Conservation (phyloP, 2,797 vertebrate genomes). For the Manis pentadactyla region DNA sequence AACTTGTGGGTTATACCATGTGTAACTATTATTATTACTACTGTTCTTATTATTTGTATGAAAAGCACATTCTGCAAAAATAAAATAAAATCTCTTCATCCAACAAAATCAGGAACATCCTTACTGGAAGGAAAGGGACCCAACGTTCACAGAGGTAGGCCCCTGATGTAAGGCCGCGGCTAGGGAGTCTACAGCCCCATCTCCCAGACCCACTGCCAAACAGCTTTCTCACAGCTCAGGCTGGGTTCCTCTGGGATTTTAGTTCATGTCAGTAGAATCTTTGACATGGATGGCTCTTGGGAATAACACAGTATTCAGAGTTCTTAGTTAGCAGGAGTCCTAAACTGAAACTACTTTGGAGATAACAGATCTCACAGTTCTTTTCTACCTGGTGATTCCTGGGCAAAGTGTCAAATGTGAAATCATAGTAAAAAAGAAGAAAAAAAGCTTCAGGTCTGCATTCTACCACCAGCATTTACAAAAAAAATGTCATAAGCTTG, state of each 20-base stretch:
- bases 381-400: slow-evolving; percentile 34
- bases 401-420: background rate
- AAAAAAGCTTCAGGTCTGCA: background rate
- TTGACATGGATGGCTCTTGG: background rate
- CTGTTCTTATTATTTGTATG: background rate
- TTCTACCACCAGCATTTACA: background rate
- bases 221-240: background rate
- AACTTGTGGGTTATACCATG: background rate
- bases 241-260: background rate
- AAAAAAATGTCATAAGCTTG: background rate
- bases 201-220: background rate
- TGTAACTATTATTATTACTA: background rate
- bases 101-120: background rate
- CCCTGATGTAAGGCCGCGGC: rapidly evolving
- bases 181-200: rapidly evolving
- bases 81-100: background rate
- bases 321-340: background rate
- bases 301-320: slow-evolving; percentile 18
- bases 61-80: background rate
- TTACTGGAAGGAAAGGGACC: background rate
- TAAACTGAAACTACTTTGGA: slow-evolving; percentile 35
- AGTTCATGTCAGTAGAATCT: background rate
- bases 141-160: background rate
- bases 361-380: slow-evolving; percentile 23
- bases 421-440: background rate